Conservation (phyloP, 2,113 vertebrate species). For the Podarcis cretensis region DNA sequence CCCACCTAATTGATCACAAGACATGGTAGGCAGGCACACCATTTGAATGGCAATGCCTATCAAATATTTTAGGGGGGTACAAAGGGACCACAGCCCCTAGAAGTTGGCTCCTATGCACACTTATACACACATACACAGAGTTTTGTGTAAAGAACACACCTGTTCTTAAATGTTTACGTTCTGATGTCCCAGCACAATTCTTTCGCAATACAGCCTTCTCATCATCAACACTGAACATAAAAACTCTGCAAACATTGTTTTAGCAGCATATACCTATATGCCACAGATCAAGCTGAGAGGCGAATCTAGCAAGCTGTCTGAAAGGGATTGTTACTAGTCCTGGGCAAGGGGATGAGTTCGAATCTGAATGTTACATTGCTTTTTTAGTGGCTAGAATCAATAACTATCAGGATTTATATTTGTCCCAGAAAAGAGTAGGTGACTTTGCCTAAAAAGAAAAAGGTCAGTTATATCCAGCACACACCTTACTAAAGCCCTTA, state of each 20-base stretch:
- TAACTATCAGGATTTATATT: conserved; percentile 17
- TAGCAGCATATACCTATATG: neutral
- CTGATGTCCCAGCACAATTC: neutral
- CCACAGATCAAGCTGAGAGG: neutral
- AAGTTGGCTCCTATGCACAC: too few species aligned
- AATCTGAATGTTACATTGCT: neutral
- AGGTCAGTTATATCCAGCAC: conserved; percentile 7
- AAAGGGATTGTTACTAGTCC: neutral
- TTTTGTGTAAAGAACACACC: neutral
- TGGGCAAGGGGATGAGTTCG: neutral
- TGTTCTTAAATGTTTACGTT: neutral
- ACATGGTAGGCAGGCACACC: too few species aligned
- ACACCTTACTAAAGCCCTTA: neutral
- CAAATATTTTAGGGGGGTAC: too few species aligned
- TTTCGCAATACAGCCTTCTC: neutral
- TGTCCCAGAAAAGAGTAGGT: rapidly evolving
- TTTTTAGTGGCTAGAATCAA: neutral
- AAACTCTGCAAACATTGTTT: neutral
- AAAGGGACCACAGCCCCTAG: too few species aligned
- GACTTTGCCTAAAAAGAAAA: neutral
- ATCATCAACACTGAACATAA: neutral
- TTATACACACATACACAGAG: neutral
- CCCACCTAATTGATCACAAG: too few species aligned
- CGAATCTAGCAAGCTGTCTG: neutral
- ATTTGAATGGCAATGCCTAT: too few species aligned